Conservation (phyloP, 2,888 invertebrate genomes). For the Cheilosia vulpina region DNA sequence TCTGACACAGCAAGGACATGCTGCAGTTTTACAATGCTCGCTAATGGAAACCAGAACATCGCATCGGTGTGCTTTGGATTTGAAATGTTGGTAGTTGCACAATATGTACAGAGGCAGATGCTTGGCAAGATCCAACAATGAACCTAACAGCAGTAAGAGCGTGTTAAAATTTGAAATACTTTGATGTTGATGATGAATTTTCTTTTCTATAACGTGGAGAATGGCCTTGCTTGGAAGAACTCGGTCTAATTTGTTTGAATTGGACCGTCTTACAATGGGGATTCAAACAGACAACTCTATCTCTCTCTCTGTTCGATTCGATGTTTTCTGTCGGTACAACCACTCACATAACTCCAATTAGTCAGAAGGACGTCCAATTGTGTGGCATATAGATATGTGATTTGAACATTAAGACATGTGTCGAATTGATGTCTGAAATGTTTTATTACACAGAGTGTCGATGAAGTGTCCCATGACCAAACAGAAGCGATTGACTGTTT, state of each 20-base stretch:
- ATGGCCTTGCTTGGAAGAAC: not conserved
- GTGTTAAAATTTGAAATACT: constrained; percentile 44
- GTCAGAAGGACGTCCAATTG: no score
- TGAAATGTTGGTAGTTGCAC: constrained; percentile 30
- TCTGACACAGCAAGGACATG: constrained; percentile 55
- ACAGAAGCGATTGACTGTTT: no score
- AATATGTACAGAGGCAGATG: constrained; percentile 33
- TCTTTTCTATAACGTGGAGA: not conserved
- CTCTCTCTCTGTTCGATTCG: not conserved
- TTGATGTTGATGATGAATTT: constrained; percentile 33
- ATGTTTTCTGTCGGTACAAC: not conserved
- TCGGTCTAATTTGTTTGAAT: not conserved
- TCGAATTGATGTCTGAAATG: no score
- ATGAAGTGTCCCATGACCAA: no score
- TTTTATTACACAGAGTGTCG: no score
- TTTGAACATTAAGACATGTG: no score
- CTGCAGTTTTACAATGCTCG: constrained; percentile 46
- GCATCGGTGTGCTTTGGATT: constrained; percentile 32
- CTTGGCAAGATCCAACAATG: constrained; percentile 36
- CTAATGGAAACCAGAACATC: constrained; percentile 65
- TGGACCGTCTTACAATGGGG: not conserved
- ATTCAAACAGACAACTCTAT: not conserved
- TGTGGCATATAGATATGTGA: no score
- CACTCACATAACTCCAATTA: not conserved
- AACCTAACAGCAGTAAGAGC: constrained; percentile 14